Evolutionary conservation across 2,797 vertebrate genomes (phyloP).

Genomic region (Chlorospingus flavigularis): DNA sequence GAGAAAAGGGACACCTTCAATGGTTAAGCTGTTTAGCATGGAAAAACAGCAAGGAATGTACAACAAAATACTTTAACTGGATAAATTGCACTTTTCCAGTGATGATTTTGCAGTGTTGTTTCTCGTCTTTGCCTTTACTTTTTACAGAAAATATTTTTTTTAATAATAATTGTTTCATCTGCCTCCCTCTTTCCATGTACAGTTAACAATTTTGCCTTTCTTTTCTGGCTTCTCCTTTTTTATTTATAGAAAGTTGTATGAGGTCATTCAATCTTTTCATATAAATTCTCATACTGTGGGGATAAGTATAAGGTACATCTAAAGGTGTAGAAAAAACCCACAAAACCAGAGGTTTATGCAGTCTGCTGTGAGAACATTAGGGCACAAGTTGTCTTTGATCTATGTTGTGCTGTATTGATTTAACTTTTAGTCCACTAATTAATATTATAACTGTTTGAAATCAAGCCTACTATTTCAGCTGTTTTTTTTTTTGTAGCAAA

Average conservation of each 20-base stretch:
- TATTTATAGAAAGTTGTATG: not conserved
- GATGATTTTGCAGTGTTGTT: not conserved
- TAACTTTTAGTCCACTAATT: not conserved
- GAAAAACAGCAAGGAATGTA: not conserved
- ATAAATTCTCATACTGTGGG: not conserved
- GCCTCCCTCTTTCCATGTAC: not conserved
- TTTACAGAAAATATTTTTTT: not conserved
- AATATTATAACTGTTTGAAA: not conserved
- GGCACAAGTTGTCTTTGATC: not conserved
- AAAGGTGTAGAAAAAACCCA: not conserved
- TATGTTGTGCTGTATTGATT: not conserved
- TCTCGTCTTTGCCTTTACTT: not conserved
- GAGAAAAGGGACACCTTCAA: not conserved
- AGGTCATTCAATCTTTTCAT: not conserved
- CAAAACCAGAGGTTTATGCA: not conserved
- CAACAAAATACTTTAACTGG: not conserved
- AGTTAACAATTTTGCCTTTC: not conserved
- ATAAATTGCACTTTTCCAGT: not conserved
- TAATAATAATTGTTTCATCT: not conserved
- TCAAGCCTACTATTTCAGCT: not conserved
- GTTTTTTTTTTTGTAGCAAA: not conserved
- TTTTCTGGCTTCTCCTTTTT: not conserved
- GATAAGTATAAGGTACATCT: not conserved
- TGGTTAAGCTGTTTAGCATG: not conserved
- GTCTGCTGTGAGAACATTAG: not conserved